These are phyloP conservation scores for Tragelaphus strepsiceros DNA, from an alignment of 2,113 vertebrate species.

Conservation along the genomic window DNA sequence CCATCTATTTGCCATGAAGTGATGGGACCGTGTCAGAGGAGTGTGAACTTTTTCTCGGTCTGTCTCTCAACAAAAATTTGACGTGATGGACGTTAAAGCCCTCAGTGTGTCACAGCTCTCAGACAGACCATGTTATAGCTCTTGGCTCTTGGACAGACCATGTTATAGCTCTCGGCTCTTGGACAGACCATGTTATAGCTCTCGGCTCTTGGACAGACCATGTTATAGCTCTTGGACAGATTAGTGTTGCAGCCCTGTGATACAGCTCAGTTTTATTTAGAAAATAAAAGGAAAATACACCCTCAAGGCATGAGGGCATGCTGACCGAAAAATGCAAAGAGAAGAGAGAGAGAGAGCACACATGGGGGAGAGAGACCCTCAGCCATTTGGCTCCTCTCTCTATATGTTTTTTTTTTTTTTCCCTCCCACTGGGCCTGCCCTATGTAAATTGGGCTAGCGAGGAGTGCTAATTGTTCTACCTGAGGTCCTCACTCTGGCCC, in stretches of 20 bases:
- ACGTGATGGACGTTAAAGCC: neutral
- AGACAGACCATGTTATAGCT: neutral
- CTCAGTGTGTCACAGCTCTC: neutral
- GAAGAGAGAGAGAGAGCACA: accelerated
- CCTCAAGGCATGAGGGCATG: neutral
- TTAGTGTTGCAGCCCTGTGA: neutral
- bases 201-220: neutral
- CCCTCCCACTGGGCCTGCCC: neutral
- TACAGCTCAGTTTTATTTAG: neutral
- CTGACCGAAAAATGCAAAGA: neutral
- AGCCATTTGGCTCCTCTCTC: neutral
- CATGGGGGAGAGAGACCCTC: neutral
- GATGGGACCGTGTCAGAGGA: accelerated
- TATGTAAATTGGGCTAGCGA: neutral
- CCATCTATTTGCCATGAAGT: neutral
- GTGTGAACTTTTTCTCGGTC: neutral
- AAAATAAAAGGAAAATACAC: neutral
- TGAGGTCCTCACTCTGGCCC: neutral
- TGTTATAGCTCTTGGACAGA: neutral
- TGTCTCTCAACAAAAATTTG: neutral
- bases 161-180: neutral
- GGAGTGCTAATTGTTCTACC: neutral
- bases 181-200: neutral
- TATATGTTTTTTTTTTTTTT: neutral
- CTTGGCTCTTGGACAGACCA: neutral